phyloP scores from a whole-genome alignment of 2,888 invertebrate genomes.

The Frankliniella intonsa region DNA sequence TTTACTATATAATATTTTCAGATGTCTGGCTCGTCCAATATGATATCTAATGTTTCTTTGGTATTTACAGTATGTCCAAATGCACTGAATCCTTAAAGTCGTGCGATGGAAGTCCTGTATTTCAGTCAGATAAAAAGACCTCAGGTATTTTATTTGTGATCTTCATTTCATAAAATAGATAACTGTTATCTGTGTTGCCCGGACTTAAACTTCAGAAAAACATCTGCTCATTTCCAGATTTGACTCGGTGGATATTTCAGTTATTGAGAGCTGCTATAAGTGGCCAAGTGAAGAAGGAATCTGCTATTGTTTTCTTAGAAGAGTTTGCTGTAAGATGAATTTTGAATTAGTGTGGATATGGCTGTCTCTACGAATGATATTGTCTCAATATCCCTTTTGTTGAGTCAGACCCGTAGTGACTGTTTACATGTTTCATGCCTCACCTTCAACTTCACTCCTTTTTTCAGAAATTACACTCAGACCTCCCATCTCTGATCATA shows the following conservation, averaged over 20 bases:
- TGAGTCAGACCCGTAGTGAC: conserved; percentile 67
- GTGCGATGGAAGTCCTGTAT: background rate
- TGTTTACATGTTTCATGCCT: background rate
- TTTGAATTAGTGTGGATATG: background rate
- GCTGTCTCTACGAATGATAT: too few species aligned
- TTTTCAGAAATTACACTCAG: conserved; percentile 67
- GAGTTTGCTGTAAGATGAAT: conserved; percentile 67
- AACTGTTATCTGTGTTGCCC: background rate
- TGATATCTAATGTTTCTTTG: background rate
- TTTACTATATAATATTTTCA: background rate
- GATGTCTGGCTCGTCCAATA: too few species aligned
- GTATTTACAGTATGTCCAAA: background rate
- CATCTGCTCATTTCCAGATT: conserved; percentile 47
- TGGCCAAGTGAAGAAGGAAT: conserved; percentile 73
- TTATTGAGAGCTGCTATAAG: conserved; percentile 72
- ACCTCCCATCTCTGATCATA: conserved; percentile 75
- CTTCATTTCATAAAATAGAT: background rate
- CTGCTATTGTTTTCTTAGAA: conserved; percentile 63
- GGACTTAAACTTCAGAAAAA: conserved; percentile 41
- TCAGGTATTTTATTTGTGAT: background rate
- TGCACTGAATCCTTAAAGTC: background rate
- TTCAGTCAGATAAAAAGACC: background rate
- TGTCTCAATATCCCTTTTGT: conserved; percentile 52
- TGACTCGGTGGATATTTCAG: conserved; percentile 73
- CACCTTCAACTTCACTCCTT: conserved; percentile 32